phyloP scores from a whole-genome alignment of 2,888 invertebrate species.

The Horisme vitalbata region DNA sequence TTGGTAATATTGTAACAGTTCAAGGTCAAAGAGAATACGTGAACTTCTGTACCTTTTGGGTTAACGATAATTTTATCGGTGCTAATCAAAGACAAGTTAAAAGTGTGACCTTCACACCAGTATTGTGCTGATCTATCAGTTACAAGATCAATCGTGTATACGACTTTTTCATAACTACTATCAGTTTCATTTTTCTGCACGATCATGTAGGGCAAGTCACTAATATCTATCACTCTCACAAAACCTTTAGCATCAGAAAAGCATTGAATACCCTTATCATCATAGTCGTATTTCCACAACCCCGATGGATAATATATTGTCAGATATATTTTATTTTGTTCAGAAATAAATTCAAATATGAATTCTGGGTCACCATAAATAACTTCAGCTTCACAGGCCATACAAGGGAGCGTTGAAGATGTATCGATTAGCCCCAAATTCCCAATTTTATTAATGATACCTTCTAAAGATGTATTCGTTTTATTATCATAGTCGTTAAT shows the following conservation, averaged over 20 bases:
- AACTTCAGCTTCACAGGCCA: conserved; percentile 66
- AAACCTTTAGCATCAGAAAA: conserved; percentile 84
- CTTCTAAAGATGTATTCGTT: conserved; percentile 31
- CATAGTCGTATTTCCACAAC: conserved; percentile 71
- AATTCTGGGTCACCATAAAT: conserved; percentile 56
- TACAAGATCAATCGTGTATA: conserved; percentile 78
- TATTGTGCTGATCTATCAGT: conserved; percentile 83
- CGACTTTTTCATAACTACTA: conserved; percentile 52
- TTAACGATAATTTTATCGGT: conserved; percentile 79
- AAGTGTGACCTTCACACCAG: conserved; percentile 85
- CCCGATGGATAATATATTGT: conserved; percentile 82
- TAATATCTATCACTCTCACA: conserved; percentile 67
- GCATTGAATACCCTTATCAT: conserved; percentile 81
- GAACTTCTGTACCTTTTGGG: conserved; percentile 58
- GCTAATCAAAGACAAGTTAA: conserved; percentile 70
- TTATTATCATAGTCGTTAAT: conserved; percentile 11
- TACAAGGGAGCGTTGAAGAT: conserved; percentile 50
- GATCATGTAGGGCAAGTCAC: conserved; percentile 52
- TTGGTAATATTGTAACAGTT: conserved; percentile 42
- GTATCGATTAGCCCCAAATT: conserved; percentile 48
- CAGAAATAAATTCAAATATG: conserved; percentile 56
- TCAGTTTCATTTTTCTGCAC: conserved; percentile 23
- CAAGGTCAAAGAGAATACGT: conserved; percentile 66
- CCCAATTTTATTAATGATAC: conserved; percentile 60
- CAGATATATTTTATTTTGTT: conserved; percentile 62